phyloP scores from a whole-genome alignment of 2,797 vertebrate genomes.

The Urocyon cinereoargenteus region DNA sequence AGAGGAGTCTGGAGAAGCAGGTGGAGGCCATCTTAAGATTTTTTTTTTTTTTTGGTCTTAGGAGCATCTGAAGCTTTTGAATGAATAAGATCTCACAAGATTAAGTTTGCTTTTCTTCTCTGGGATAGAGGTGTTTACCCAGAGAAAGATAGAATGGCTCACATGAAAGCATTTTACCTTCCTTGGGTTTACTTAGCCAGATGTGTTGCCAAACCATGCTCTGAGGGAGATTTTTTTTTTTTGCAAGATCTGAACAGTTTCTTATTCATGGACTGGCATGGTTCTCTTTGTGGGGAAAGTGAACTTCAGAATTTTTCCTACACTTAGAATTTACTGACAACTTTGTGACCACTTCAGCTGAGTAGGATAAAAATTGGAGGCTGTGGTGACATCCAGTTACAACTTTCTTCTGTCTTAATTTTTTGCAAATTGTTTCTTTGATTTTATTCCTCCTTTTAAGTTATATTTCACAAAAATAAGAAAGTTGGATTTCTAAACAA shows the following conservation, averaged over 20 bases:
- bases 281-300: neutral
- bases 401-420: constrained; percentile 23
- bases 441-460: neutral
- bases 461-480: neutral
- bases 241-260: neutral
- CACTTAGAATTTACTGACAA: neutral
- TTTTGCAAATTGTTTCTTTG: neutral
- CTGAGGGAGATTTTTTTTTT: neutral
- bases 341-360: neutral
- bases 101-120: neutral
- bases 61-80: neutral
- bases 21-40: neutral
- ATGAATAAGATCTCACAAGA: neutral
- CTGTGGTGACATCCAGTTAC: neutral
- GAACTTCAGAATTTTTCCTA: neutral
- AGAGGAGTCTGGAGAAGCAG: neutral
- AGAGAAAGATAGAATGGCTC: neutral
- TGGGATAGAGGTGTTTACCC: neutral
- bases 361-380: constrained; percentile 16
- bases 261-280: neutral
- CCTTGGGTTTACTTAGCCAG: neutral
- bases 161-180: neutral
- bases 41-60: constrained; percentile 12
- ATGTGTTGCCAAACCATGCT: neutral
- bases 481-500: neutral